phyloP scores from a whole-genome alignment of 2,113 vertebrate species.

The Cyprinodon variegatus region DNA sequence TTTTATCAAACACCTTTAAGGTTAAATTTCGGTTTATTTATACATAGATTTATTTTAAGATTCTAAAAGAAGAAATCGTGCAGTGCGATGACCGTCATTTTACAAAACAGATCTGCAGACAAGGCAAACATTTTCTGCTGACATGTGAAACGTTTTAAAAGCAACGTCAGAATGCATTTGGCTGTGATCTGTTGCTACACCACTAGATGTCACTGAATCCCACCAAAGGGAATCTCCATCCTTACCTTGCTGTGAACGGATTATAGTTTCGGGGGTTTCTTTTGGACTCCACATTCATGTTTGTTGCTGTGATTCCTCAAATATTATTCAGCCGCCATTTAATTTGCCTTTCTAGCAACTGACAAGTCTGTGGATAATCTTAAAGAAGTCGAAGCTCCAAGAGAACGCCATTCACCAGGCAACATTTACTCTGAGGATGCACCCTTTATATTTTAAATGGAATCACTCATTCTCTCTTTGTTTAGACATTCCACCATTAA shows the following conservation, averaged over 20 bases:
- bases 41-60: too few species aligned
- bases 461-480: background rate
- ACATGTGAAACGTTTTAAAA: background rate
- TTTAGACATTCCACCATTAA: background rate
- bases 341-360: background rate
- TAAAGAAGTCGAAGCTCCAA: background rate
- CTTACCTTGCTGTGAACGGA: background rate
- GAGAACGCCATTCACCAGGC: background rate
- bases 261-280: background rate
- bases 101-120: background rate
- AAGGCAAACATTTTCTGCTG: background rate
- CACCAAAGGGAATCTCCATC: background rate
- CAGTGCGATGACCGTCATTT: background rate
- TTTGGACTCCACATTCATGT: background rate
- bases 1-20: background rate
- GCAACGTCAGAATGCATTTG: background rate
- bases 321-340: background rate
- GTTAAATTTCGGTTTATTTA: too few species aligned
- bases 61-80: too few species aligned
- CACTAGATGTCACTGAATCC: background rate
- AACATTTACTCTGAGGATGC: background rate
- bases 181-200: background rate
- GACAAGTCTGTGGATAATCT: background rate
- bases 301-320: background rate
- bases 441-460: background rate